Evolutionary conservation across 2,888 invertebrate genomes (phyloP), one percentile per base, ranked within the genome.

Genomic region (Sialis fuliginosa): DNA sequence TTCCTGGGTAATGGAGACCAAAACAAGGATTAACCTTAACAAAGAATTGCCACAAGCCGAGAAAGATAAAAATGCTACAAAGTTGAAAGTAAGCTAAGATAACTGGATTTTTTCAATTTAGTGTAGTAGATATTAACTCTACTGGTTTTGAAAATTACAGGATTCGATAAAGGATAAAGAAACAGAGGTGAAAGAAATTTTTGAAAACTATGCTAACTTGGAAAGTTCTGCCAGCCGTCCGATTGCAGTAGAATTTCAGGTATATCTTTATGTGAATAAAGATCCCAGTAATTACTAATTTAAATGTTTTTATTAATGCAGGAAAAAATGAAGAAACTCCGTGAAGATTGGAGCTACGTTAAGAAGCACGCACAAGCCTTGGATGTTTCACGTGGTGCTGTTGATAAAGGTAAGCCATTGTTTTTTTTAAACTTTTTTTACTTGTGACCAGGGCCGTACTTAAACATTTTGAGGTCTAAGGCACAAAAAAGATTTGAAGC

Each of bases 161-260:
- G 62, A 58, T 5, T 59, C 61, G 39, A 65, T 73, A 9, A 58
- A 62, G 49, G 77, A 76, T 54, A 71, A 69, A 45, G 74, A 74
- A 57, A 64, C 69, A 50, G 77, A 77, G 57, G 70, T 78, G 39
- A 71, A 70, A 54, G 77, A 77, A 54, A 70, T 77, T 41, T 57
- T 78, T 42, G 76, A 77, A 59, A 76, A 76, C 62, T 78, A 72
- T 61, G 74, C 71, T 46, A 75, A 75, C 62, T 61, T 79, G 55
- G 78, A 79, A 31, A 35, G 33, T n/a, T 42, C 47, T 10, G 51
- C 68, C 69, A 53, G 70, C 70, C 52, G 70, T 70, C 52, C 65
- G 67, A 55, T 63, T 50, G 68, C 69, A 44, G 58, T 62, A 2
- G 65, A 68, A 56, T 59, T 70, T 53, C 66, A 68, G 57, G 70